Percentiles rank a stretch among this genome's conserved stretches.
Conservation (phyloP, 2,113 vertebrate genomes). For the Varanus komodoensis region DNA sequence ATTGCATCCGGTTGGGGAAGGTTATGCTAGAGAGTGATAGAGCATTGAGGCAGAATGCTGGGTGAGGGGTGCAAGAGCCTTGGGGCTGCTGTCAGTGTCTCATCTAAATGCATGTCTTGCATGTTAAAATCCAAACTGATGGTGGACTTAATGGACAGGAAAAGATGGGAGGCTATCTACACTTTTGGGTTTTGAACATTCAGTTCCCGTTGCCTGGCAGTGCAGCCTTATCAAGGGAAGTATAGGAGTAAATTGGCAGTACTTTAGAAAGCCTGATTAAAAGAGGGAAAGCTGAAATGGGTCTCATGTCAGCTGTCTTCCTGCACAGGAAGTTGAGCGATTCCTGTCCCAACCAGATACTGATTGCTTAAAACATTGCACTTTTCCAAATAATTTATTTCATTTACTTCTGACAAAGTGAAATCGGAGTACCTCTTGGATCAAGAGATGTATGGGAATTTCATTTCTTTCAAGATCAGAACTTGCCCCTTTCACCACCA, state of each 20-base stretch:
- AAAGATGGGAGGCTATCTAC: conserved; percentile 65
- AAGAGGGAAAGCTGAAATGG: conserved; percentile 80
- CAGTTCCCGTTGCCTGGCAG: conserved; percentile 68
- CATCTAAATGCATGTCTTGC: conserved; percentile 50
- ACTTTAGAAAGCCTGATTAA: conserved; percentile 82
- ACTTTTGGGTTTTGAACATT: conserved; percentile 65
- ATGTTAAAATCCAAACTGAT: conserved; percentile 63
- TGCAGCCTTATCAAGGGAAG: conserved; percentile 72
- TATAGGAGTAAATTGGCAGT: conserved; percentile 79
- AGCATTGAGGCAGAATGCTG: neutral
- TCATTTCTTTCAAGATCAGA: no score
- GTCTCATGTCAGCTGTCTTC: conserved; percentile 84
- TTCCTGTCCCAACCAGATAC: conserved; percentile 86
- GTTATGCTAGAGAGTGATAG: no score
- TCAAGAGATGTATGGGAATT: conserved; percentile 30
- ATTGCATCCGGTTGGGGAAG: no score
- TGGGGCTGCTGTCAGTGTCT: conserved; percentile 24
- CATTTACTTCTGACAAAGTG: conserved; percentile 77
- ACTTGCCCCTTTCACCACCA: no score
- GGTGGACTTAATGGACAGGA: conserved; percentile 71
- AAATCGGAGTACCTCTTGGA: conserved; percentile 73
- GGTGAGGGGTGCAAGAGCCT: neutral
- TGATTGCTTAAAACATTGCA: conserved; percentile 84
- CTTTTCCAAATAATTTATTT: conserved; percentile 84
- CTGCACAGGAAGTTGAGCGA: conserved; percentile 86